These are phyloP conservation scores for Caenorhabditis briggsae DNA, from an alignment of 1,140 invertebrate species.

Conservation along the genomic window DNA sequence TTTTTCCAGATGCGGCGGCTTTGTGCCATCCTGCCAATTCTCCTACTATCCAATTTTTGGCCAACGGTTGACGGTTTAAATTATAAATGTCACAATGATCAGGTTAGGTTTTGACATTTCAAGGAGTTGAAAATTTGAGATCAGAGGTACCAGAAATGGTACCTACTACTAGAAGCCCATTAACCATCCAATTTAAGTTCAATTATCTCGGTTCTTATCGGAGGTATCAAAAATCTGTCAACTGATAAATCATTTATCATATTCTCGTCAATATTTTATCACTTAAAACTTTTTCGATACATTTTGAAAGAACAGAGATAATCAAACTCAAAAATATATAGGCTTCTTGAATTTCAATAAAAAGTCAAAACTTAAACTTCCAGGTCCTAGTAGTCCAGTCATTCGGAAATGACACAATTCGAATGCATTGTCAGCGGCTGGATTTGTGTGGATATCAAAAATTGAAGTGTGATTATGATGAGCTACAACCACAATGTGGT, in stretches of 20 bases:
- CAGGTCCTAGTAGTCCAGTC: slow-evolving; percentile 74
- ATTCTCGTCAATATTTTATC: too few species aligned
- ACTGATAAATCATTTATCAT: too few species aligned
- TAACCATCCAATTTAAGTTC: too few species aligned
- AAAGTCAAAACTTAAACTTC: not conserved
- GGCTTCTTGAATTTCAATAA: too few species aligned
- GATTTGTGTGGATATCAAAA: slow-evolving; percentile 74
- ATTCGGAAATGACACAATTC: slow-evolving; percentile 78
- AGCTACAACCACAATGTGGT: slow-evolving; percentile 73
- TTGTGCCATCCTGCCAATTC: slow-evolving; percentile 57
- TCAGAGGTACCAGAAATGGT: too few species aligned
- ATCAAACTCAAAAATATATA: too few species aligned
- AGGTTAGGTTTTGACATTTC: slow-evolving; percentile 41
- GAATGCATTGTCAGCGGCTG: slow-evolving; percentile 77
- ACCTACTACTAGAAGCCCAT: too few species aligned
- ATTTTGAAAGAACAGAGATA: too few species aligned
- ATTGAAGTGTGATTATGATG: slow-evolving; percentile 75
- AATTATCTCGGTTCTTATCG: too few species aligned
- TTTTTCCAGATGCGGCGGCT: slow-evolving; percentile 41
- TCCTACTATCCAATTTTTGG: slow-evolving; percentile 48
- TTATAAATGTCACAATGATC: slow-evolving; percentile 61
- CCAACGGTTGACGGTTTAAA: slow-evolving; percentile 28
- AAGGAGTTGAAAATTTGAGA: too few species aligned
- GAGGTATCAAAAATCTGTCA: too few species aligned
- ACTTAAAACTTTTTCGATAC: too few species aligned